These are phyloP conservation scores for Tenrec ecaudatus DNA, from an alignment of 2,113 vertebrate genomes.

Conservation along the genomic window DNA sequence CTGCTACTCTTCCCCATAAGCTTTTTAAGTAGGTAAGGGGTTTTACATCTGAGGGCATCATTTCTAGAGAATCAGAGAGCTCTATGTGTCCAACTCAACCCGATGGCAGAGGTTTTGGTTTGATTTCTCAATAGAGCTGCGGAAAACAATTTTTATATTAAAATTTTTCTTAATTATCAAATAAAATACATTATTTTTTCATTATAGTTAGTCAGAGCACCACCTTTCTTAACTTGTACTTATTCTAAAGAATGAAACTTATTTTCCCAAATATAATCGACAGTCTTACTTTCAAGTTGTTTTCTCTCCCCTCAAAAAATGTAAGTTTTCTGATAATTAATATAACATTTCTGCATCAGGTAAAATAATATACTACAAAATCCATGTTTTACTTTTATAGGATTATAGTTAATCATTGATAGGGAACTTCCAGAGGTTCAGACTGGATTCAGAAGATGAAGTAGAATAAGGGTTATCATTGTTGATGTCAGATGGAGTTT, in stretches of 20 bases:
- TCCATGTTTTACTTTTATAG: slow-evolving; percentile 41
- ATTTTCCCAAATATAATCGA: slow-evolving; percentile 48
- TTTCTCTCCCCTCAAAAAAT: neutral
- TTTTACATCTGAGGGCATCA: slow-evolving; percentile 1
- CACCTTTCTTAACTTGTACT: neutral
- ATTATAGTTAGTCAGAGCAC: neutral
- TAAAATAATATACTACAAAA: neutral
- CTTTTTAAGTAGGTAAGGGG: neutral
- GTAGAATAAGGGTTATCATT: no score
- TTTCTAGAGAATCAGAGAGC: neutral
- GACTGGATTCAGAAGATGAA: no score
- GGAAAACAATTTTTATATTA: neutral
- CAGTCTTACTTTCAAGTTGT: slow-evolving; percentile 49
- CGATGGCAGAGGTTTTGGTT: no score
- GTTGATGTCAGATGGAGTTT: no score
- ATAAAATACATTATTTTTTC: slow-evolving; percentile 44
- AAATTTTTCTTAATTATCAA: slow-evolving; percentile 37
- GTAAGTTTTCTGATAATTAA: slow-evolving; percentile 10
- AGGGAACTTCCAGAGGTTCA: no score
- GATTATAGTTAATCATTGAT: neutral
- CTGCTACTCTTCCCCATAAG: slow-evolving; percentile 24
- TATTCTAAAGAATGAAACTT: neutral
- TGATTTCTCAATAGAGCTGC: neutral
- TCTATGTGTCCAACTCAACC: neutral
- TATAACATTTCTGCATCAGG: neutral